Conservation (phyloP, 92 coral and sea anemone genomes). For the Hydrozoanthus gracilis region DNA sequence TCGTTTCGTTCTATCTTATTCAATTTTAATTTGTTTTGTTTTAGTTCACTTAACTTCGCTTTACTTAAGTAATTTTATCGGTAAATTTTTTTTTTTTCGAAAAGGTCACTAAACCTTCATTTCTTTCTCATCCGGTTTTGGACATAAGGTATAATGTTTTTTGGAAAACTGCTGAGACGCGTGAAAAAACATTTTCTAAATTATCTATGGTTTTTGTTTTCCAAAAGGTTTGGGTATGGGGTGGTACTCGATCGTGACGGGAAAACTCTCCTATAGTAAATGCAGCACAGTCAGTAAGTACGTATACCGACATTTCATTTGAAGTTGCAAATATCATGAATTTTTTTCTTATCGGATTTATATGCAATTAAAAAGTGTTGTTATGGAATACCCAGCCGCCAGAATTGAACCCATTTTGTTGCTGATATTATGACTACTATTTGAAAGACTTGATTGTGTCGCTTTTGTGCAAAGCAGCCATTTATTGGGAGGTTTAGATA, state of each 20-base stretch:
- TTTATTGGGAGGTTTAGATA: not conserved
- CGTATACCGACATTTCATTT: not conserved
- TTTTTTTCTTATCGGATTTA: not conserved
- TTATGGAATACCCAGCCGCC: not conserved
- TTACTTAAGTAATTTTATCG: too few relatives aligned
- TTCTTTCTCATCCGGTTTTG: not conserved
- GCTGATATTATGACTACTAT: not conserved
- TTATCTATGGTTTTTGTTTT: not conserved
- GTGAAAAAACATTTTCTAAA: not conserved
- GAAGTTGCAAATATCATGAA: slow-evolving; percentile 1
- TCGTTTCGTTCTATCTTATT: too few relatives aligned
- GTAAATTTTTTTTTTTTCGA: too few relatives aligned
- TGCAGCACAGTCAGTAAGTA: not conserved
- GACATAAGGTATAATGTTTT: not conserved
- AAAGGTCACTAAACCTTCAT: too few relatives aligned
- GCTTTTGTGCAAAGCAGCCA: not conserved
- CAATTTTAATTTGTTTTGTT: too few relatives aligned
- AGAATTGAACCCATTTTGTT: slow-evolving; percentile 8
- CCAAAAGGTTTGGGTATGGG: not conserved
- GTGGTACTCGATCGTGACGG: not conserved
- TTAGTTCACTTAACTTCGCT: too few relatives aligned
- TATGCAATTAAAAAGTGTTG: too few relatives aligned
- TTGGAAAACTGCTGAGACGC: not conserved
- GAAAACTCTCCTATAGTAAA: not conserved
- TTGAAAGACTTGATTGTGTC: not conserved